These are phyloP conservation scores for Huso huso DNA, from an alignment of 2,797 vertebrate genomes.

Conservation along the genomic window DNA sequence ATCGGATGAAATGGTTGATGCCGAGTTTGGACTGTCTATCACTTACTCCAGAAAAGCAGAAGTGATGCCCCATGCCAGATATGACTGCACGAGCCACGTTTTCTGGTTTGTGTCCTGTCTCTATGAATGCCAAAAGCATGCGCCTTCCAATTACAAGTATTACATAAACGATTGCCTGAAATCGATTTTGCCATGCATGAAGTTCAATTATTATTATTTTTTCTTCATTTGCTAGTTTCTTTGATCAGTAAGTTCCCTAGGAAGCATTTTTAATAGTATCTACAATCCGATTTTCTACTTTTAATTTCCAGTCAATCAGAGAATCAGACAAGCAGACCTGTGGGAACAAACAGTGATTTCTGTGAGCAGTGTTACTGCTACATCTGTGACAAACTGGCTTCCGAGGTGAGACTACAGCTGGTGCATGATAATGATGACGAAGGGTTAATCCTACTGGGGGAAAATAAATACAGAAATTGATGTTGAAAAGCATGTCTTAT, in stretches of 20 bases:
- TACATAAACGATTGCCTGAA: too few species aligned
- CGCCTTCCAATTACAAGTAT: too few species aligned
- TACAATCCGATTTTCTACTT: not conserved
- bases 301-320: conserved; percentile 31
- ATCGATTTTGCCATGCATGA: too few species aligned
- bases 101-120: not conserved
- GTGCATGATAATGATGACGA: too few species aligned
- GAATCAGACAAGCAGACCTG: conserved; percentile 20
- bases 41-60: not conserved
- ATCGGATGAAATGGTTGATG: not conserved
- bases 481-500: too few species aligned
- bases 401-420: conserved; percentile 33
- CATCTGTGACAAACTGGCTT: conserved; percentile 40
- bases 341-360: conserved; percentile 25
- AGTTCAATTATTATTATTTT: too few species aligned
- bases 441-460: not conserved
- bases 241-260: not conserved
- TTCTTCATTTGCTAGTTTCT: too few species aligned
- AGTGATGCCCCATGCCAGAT: not conserved
- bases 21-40: conserved; percentile 27
- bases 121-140: not conserved
- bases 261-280: not conserved
- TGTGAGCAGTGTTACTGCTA: conserved; percentile 50
- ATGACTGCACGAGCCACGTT: not conserved
- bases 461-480: not conserved